Evolutionary conservation across 1,140 invertebrate genomes (phyloP), one percentile per base, ranked within the genome.

Genomic region (Uloborus diversus): DNA sequence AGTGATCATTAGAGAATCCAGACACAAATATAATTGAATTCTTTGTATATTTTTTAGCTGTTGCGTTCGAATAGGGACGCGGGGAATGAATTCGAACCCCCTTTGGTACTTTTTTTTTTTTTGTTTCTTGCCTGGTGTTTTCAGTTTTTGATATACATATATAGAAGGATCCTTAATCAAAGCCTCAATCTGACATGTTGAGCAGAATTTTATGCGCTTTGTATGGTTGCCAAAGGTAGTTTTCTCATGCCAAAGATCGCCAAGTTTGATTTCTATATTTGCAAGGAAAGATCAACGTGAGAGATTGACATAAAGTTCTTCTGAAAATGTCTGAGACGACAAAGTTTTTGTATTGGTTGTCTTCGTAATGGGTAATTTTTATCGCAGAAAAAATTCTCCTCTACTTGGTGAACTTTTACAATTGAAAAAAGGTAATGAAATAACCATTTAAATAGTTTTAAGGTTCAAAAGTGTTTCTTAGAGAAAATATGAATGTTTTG

Each of bases 11-110:
- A 75, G 71, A 75, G 71, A 62, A 73, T 42, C 30, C 69, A 61
- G 71, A 75, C 71, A 75, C 71, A 75, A 75, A 71, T 56, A 71
- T 71, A 71, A 75, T 75, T 64, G 71, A 75, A 75, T 47, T 35
- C 59, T 62, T 75, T 73, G n/a, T 28, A 30, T 70, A n/a, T 70
- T 73, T 25, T 32, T 59, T 13, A 13, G 56, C 13, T 53, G 27
- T 30, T 49, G 32, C 23, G n/a, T 37, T 42, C 27, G 30, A n/a
- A n/a, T n/a, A n/a, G 17, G 37, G 17, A 42, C 17, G 9, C 17
- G 37, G 17, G 37, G 37, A 17, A 42, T 13, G 37, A 17, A 17
- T 17, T 17, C 17, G 37, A 9, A 42, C 53, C 53, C 53, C 9
- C 53, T 57, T 3, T 17, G 25, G 51, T 28, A 11, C 11, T 23